Base-by-base conservation (phyloP, 2,797 vertebrate species). In the Tamandua tetradactyla region DNA sequence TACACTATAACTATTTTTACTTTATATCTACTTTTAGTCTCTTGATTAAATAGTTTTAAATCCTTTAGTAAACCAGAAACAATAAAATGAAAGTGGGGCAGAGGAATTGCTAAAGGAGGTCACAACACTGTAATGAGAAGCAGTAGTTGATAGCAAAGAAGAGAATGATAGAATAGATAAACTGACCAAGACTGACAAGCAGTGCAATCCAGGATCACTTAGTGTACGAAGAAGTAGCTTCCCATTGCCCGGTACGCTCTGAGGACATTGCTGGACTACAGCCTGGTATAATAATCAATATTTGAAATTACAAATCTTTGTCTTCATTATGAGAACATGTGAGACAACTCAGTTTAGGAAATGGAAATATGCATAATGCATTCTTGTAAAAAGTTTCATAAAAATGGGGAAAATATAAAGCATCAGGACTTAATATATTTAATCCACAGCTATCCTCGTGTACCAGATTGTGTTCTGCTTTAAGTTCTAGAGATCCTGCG, bases 1-100 rank as follows among this genome's bases (percentile, higher is more conserved):
- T 94, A 25, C 3, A 37, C 18, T 66, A 3, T 52, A 23, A 25
- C 40, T 93, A 14, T 89, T 92, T 87, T 94, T 94, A 88, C 59
- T 78, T 72, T 61, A n/a, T 62, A 47, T 17, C 57, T 86, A n/a
- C 57, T 93, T 93, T 89, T 93, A 85, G 71, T 59, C 61, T 59
- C 13, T 94, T 82, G 32, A 42, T 76, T 75, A n/a, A 88, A 35
- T 80, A 23, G 3, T 74, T 93, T 95, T n/a, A 47, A 78, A 49
- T 68, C n/a, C 35, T 12, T 55, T 44, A 27, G 23, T 44, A 89
- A 59, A 74, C 94, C 88, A 83, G 69, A 93, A 79, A 4, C 32
- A 23, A 11, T 80, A 68, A 64, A 66, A 30, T 71, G 61, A n/a
- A 86, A 42, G 5, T 37, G 68, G 40, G 57, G 44, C 9, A 37